phyloP scores from a whole-genome alignment of 2,888 invertebrate species.

The Caenorhabditis drosophilae region DNA sequence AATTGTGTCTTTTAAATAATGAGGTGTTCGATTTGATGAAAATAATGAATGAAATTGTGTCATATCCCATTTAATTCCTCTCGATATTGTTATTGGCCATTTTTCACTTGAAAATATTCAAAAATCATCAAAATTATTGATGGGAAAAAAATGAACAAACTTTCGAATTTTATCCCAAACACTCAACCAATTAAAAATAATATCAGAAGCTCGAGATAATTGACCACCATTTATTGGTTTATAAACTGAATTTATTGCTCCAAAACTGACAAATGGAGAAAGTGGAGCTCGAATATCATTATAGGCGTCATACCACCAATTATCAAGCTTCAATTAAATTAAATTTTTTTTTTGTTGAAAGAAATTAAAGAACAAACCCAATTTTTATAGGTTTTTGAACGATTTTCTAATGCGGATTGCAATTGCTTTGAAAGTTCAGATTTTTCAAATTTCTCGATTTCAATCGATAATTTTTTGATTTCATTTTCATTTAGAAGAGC shows the following conservation, averaged over 20 bases:
- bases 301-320: conserved; percentile 62
- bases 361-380: conserved; percentile 39
- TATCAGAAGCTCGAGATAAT: conserved; percentile 46
- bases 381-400: conserved; percentile 38
- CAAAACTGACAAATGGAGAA: conserved; percentile 41
- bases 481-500: conserved; percentile 38
- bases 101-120: conserved; percentile 37
- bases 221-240: conserved; percentile 40
- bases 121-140: conserved; percentile 2
- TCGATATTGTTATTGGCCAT: conserved; percentile 48
- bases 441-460: conserved; percentile 45
- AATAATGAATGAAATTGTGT: conserved; percentile 73
- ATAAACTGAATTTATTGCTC: conserved; percentile 32
- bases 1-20: conserved; percentile 43
- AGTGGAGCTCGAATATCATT: conserved; percentile 50
- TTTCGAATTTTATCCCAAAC: conserved; percentile 48
- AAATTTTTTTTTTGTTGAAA: not conserved
- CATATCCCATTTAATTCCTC: conserved; percentile 71
- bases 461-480: conserved; percentile 19
- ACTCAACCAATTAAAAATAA: conserved; percentile 30
- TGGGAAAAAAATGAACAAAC: too few relatives aligned
- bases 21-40: conserved; percentile 71
- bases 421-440: conserved; percentile 33
- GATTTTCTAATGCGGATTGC: conserved; percentile 44
- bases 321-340: conserved; percentile 45